A percentile compares a stretch with the other conserved stretches of the same genome.
phyloP scores from a whole-genome alignment of 2,888 invertebrate species.

The Mamestra brassicae region DNA sequence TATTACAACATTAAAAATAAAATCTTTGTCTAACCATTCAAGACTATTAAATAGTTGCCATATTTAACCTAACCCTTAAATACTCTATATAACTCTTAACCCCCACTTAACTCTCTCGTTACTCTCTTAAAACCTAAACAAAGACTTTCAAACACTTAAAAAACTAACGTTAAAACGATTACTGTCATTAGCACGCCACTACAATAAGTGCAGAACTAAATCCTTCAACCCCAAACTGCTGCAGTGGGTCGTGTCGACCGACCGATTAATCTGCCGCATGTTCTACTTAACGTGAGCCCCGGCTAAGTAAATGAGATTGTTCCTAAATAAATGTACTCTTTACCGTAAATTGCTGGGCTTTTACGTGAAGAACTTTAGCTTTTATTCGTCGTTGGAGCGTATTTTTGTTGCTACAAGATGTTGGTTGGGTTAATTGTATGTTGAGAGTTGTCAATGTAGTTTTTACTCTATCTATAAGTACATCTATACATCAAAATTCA shows the following conservation, averaged over 20 bases:
- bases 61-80: not conserved
- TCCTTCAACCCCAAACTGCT: slow-evolving; percentile 25
- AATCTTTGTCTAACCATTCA: not conserved
- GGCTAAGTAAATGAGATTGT: slow-evolving; percentile 59
- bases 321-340: slow-evolving; percentile 61
- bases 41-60: not conserved
- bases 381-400: slow-evolving; percentile 31
- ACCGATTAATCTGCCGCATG: slow-evolving; percentile 54
- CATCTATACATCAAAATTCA: too few relatives aligned
- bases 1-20: too few relatives aligned
- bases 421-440: slow-evolving; percentile 1
- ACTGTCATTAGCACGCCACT: not conserved
- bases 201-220: slow-evolving; percentile 29
- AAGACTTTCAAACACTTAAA: not conserved
- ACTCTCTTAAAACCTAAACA: not conserved
- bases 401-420: slow-evolving; percentile 27
- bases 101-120: too few relatives aligned
- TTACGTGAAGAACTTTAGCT: slow-evolving; percentile 37
- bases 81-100: too few relatives aligned
- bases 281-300: slow-evolving; percentile 13
- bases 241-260: slow-evolving; percentile 56
- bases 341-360: slow-evolving; percentile 51
- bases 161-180: not conserved
- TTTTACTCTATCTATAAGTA: not conserved
- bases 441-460: not conserved